phyloP scores from a whole-genome alignment of 92 coral and sea anemone species.

The Siderastrea siderea region DNA sequence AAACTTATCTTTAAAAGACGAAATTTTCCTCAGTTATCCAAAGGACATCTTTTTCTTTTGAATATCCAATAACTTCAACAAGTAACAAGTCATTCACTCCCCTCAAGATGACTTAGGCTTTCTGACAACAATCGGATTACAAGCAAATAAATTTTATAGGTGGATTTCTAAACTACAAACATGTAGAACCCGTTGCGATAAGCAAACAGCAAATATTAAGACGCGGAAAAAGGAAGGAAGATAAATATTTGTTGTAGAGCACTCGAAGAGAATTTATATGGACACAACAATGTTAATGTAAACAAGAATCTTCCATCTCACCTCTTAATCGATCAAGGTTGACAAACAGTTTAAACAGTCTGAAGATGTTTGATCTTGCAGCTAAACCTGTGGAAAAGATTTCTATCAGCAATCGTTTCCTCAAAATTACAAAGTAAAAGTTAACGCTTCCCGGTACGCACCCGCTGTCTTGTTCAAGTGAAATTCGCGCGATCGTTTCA shows the following conservation, averaged over 20 bases:
- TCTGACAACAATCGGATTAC: background rate
- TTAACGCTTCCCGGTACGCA: background rate
- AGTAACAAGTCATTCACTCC: constrained; percentile 3
- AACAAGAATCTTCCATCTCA: constrained; percentile 27
- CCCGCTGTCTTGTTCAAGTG: background rate
- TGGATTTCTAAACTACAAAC: constrained; percentile 13
- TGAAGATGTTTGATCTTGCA: constrained; percentile 13
- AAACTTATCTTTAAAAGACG: constrained; percentile 20
- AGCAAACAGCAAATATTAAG: constrained; percentile 17
- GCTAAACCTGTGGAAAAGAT: constrained; percentile 8
- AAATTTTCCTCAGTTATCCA: background rate
- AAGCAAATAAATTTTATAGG: background rate
- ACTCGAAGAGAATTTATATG: constrained; percentile 39
- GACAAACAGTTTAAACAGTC: constrained; percentile 27
- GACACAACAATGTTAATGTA: constrained; percentile 31
- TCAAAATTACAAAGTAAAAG: background rate
- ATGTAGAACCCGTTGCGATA: background rate
- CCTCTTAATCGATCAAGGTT: constrained; percentile 33
- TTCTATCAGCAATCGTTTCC: background rate
- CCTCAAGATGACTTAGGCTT: background rate
- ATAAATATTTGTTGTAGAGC: constrained; percentile 37
- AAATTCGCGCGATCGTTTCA: background rate
- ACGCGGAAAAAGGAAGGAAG: constrained; percentile 13
- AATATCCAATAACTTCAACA: constrained; percentile 16
- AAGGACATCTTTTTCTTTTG: constrained; percentile 12